phyloP scores from a whole-genome alignment of 2,113 vertebrate genomes.

The Nematolebias whitei region DNA sequence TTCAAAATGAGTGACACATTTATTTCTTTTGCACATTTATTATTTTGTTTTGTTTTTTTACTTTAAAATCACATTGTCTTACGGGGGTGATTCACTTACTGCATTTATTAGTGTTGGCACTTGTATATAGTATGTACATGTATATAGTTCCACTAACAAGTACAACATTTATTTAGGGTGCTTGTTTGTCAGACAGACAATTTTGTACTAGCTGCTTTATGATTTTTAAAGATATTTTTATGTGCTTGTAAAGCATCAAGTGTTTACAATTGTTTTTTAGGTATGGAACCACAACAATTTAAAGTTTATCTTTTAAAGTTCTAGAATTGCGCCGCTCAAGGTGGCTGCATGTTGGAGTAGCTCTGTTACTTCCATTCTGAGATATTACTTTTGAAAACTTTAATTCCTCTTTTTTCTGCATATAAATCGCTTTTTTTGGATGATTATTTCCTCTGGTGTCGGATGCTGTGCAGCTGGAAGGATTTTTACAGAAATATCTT shows the following conservation, averaged over 20 bases:
- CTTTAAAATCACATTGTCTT: conserved; percentile 28
- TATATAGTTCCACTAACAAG: too few species aligned
- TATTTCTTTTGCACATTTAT: conserved; percentile 37
- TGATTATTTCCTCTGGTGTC: too few species aligned
- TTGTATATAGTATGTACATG: conserved; percentile 6
- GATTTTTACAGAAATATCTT: too few species aligned
- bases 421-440: too few species aligned
- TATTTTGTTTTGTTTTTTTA: too few species aligned
- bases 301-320: too few species aligned
- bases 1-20: conserved; percentile 11
- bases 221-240: conserved; percentile 30
- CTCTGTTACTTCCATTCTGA: too few species aligned
- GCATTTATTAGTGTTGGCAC: conserved; percentile 41
- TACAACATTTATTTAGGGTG: conserved; percentile 8
- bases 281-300: neutral
- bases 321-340: too few species aligned
- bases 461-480: too few species aligned
- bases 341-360: too few species aligned
- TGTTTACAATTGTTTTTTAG: conserved; percentile 19
- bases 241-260: neutral
- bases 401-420: too few species aligned
- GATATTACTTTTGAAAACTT: too few species aligned
- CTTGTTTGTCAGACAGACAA: conserved; percentile 10
- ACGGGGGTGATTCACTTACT: conserved; percentile 4
- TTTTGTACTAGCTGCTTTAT: conserved; percentile 33